These are phyloP conservation scores for Drosophila aldrichi DNA, from an alignment of 2,888 invertebrate species.

Conservation along the genomic window DNA sequence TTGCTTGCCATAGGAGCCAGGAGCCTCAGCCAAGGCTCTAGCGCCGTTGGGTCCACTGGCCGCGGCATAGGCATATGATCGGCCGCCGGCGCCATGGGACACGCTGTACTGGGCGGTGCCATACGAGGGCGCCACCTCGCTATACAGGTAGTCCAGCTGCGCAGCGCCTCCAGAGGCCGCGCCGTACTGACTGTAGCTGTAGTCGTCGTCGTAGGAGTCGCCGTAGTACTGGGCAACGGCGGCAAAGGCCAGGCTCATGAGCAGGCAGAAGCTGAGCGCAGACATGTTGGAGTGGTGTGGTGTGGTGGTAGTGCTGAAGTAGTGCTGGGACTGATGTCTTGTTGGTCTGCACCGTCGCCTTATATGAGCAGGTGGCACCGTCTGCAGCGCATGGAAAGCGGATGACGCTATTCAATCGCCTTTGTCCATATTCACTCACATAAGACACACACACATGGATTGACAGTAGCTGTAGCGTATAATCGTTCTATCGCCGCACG, in stretches of 20 bases:
- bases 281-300: slow-evolving; percentile 27
- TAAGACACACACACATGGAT: slow-evolving; percentile 6
- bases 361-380: slow-evolving; percentile 21
- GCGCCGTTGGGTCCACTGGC: slow-evolving; percentile 48
- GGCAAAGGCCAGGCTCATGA: slow-evolving; percentile 30
- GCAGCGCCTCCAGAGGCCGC: background rate
- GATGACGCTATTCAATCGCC: slow-evolving; percentile 15
- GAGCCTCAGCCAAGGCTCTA: slow-evolving; percentile 47
- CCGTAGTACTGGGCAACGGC: slow-evolving; percentile 42
- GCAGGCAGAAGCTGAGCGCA: slow-evolving; percentile 17
- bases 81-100: background rate
- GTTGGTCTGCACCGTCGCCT: slow-evolving; percentile 14
- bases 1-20: slow-evolving; percentile 25
- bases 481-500: slow-evolving; percentile 46
- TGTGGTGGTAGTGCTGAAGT: background rate
- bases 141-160: slow-evolving; percentile 22
- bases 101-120: slow-evolving; percentile 4
- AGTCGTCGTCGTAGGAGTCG: slow-evolving; percentile 32
- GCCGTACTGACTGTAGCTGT: slow-evolving; percentile 2
- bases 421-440: slow-evolving; percentile 6
- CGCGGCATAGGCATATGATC: slow-evolving; percentile 38
- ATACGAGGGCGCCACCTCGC: background rate
- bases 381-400: background rate
- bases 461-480: background rate
- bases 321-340: slow-evolving; percentile 30